Evolutionary conservation across 2,888 invertebrate genomes (phyloP), one percentile per base, ranked within the genome.

Genomic region (Disparrhopalites patrizii): DNA sequence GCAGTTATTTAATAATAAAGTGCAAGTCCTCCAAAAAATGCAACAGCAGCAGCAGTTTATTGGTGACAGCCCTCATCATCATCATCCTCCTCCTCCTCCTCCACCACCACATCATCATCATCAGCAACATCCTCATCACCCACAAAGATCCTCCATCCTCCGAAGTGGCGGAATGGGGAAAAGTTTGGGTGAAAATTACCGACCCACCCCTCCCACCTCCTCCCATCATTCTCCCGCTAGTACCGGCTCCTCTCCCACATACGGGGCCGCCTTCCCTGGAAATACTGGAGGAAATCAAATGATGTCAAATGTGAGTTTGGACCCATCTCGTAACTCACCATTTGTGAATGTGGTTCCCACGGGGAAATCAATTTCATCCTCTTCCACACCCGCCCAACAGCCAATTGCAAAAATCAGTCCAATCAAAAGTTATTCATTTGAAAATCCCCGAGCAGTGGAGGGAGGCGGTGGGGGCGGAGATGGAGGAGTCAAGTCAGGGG

Each of bases 161-260:
- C 30, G 51, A 31, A 38, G 50, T 27, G 36, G 36, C 18, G 51
- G 36, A 8, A 23, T 36, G 13, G 36, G 51, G 10, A 65, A 54
- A 52, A 65, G 65, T 57, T 65, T 65, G 33, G 58, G 58, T 27
- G 65, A 65, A 25, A 58, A 31, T 31, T 58, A 65, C 25, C 40
- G 31, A 23, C 25, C 31, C 7, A 61, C 18, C 20, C 33, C 30
- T 25, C 8, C 7, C 47, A 23, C 20, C 25, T 47, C 20, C 25
- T 25, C 23, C 20, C n/a, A n/a, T n/a, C n/a, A n/a, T n/a, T n/a
- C n/a, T n/a, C n/a, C n/a, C n/a, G n/a, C n/a, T n/a, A n/a, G n/a
- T n/a, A n/a, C n/a, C n/a, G n/a, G n/a, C n/a, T n/a, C n/a, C n/a
- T n/a, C n/a, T n/a, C n/a, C n/a, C n/a, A n/a, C n/a, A n/a, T n/a